Evolutionary conservation across 2,888 invertebrate genomes (phyloP).

Genomic region (Euzetes globulus): DNA sequence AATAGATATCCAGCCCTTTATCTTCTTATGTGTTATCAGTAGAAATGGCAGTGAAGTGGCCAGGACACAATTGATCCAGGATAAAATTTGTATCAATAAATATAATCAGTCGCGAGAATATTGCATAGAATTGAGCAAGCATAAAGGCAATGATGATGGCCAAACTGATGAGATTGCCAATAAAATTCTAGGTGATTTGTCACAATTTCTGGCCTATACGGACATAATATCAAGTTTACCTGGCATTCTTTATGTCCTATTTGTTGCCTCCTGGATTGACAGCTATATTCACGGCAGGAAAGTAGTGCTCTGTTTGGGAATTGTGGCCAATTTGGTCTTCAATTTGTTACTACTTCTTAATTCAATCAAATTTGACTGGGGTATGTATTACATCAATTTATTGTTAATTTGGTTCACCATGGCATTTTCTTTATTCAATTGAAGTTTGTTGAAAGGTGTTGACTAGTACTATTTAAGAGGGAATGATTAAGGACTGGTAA

Average conservation of each 20-base stretch:
- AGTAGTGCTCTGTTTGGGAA: background rate
- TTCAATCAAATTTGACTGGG: background rate
- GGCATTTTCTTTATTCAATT: no score
- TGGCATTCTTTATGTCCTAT: background rate
- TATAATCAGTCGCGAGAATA: background rate
- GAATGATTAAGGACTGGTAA: no score
- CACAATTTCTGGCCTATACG: background rate
- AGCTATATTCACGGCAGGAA: conserved; percentile 4
- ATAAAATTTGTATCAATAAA: background rate
- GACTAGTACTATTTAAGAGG: no score
- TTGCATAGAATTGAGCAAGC: background rate
- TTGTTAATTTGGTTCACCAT: no score
- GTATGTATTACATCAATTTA: no score
- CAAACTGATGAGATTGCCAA: background rate
- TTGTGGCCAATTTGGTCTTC: background rate
- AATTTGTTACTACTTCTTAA: background rate
- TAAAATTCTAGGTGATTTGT: background rate
- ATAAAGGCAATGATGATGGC: background rate
- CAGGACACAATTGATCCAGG: background rate
- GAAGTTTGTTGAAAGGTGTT: no score
- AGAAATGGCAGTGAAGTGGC: background rate
- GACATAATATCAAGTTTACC: conserved; percentile 1
- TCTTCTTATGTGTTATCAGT: no score
- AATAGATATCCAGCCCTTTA: no score
- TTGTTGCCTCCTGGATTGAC: conserved; percentile 28